Conservation (phyloP, 2,888 invertebrate genomes). For the Spialia ferax region DNA sequence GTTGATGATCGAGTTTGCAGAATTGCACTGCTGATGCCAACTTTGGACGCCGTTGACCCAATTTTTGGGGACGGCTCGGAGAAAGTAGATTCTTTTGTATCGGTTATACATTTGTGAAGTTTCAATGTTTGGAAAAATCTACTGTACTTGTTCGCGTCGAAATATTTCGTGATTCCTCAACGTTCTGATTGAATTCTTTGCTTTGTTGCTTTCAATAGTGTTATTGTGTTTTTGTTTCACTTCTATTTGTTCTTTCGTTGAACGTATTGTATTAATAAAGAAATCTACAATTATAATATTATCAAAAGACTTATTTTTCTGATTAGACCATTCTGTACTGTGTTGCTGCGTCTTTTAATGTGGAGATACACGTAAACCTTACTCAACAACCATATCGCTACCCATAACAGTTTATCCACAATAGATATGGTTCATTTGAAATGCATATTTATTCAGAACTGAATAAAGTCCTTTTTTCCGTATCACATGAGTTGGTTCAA, state of each 20-base stretch:
- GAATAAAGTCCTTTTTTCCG: constrained; percentile 4
- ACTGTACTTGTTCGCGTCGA: constrained; percentile 25
- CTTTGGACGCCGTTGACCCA: constrained; percentile 36
- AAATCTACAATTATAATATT: too few relatives aligned
- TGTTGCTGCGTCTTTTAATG: too few relatives aligned
- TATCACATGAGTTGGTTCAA: not conserved
- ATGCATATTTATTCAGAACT: not conserved
- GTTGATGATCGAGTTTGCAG: too few relatives aligned
- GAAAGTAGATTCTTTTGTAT: constrained; percentile 40
- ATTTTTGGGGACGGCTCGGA: constrained; percentile 30
- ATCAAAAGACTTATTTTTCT: too few relatives aligned
- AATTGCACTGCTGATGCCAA: constrained; percentile 39
- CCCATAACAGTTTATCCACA: not conserved
- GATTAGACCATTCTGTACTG: too few relatives aligned
- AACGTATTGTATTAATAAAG: not conserved
- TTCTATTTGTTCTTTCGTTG: not conserved
- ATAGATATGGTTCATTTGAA: not conserved
- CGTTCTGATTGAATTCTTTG: constrained; percentile 30
- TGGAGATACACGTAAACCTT: too few relatives aligned
- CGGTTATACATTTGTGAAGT: constrained; percentile 31
- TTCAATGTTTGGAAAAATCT: constrained; percentile 30
- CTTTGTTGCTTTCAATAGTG: constrained; percentile 12
- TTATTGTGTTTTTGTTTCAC: constrained; percentile 4
- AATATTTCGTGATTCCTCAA: constrained; percentile 34
- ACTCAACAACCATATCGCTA: too few relatives aligned